phyloP scores from a whole-genome alignment of 2,888 invertebrate genomes.

The Pantelozetes paolii region DNA sequence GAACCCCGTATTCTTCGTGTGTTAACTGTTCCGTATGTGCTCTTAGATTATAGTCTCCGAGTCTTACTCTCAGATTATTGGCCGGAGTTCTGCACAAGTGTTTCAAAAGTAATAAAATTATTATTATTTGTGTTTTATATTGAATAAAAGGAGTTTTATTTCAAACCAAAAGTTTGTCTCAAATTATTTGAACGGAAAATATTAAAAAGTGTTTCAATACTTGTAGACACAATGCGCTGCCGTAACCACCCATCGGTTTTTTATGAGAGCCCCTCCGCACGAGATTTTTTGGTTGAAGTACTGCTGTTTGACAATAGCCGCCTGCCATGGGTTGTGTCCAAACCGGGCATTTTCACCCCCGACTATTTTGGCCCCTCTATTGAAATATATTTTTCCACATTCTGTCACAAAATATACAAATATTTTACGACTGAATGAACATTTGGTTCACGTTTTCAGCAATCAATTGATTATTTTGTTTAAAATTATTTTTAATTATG shows the following conservation, averaged over 20 bases:
- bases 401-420: slow-evolving; percentile 59
- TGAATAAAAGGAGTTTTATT: slow-evolving; percentile 12
- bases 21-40: slow-evolving; percentile 70
- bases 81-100: slow-evolving; percentile 68
- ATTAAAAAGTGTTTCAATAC: slow-evolving; percentile 45
- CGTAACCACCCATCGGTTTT: slow-evolving; percentile 85
- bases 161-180: background rate
- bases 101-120: slow-evolving; percentile 11
- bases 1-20: slow-evolving; percentile 82
- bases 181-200: slow-evolving; percentile 4
- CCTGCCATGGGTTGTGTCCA: slow-evolving; percentile 89
- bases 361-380: slow-evolving; percentile 81
- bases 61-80: slow-evolving; percentile 76
- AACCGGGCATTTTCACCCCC: slow-evolving; percentile 86
- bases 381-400: slow-evolving; percentile 81
- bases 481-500: background rate
- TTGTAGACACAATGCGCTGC: slow-evolving; percentile 66
- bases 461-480: background rate
- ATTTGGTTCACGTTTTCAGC: background rate
- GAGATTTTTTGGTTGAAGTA: slow-evolving; percentile 83
- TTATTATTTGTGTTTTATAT: background rate
- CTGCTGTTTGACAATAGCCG: slow-evolving; percentile 81
- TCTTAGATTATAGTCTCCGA: slow-evolving; percentile 89
- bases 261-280: slow-evolving; percentile 83
- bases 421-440: background rate